These are phyloP conservation scores for Agapornis roseicollis DNA, from an alignment of 2,113 vertebrate genomes.

Conservation along the genomic window DNA sequence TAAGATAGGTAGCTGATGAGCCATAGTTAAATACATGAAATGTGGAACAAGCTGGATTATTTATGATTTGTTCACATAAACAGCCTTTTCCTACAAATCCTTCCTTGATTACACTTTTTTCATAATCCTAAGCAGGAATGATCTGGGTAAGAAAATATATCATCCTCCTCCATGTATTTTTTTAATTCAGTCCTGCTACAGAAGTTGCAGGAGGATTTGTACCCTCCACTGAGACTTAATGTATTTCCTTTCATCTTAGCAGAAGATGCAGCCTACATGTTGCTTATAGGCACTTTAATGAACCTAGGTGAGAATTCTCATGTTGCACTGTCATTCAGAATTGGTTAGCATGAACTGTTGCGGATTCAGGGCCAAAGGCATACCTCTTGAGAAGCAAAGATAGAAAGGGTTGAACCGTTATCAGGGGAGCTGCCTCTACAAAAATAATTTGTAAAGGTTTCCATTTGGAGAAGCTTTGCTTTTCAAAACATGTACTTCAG, in stretches of 20 bases:
- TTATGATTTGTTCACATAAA: not conserved
- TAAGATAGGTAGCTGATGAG: not conserved
- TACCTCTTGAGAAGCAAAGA: not conserved
- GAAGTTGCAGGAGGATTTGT: not conserved
- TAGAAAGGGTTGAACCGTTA: not conserved
- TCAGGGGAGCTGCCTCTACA: not conserved
- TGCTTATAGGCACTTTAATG: not conserved
- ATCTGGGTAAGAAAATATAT: not conserved
- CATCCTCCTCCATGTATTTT: not conserved
- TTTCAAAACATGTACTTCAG: not conserved
- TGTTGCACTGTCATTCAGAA: not conserved
- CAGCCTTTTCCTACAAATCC: not conserved
- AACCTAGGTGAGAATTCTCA: not conserved
- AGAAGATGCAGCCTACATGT: not conserved
- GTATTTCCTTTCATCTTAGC: not conserved
- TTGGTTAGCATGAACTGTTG: not conserved
- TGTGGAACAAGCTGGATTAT: not conserved
- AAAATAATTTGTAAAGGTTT: not conserved
- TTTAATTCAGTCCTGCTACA: not conserved
- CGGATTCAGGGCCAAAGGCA: not conserved
- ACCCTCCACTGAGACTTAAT: not conserved
- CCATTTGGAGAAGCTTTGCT: not conserved
- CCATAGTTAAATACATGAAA: not conserved
- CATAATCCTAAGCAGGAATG: not conserved
- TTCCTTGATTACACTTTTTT: not conserved